Evolutionary conservation across 2,797 vertebrate species (phyloP), one percentile per base, ranked within the genome.

Genomic region (Protonibea diacanthus): DNA sequence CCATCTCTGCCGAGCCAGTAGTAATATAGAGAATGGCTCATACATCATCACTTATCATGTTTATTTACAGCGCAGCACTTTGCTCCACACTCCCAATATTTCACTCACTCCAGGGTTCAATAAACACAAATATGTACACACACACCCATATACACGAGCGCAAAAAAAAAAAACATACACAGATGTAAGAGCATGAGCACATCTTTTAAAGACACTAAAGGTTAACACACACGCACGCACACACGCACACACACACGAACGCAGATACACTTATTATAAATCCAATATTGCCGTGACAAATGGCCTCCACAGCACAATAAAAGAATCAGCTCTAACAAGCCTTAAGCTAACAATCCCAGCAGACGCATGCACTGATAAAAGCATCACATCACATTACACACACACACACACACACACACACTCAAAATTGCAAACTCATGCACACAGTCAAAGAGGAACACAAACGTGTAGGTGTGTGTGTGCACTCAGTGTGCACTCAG

Each of bases 201-300:
- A 72, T 27, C 52, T 53, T 66, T 74, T 58, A 59, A 78, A 85
- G 60, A 76, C 61, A 69, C 8, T 7, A 29, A 79, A 80, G 47
- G 21, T 61, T 56, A 86, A 78, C 27, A 52, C n/a, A 59, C 68
- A 62, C 20, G 55, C 38, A 69, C 38, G 38, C 45, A 47, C 68
- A 69, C 51, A 52, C 52, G 71, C 15, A 42, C 44, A 76, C 69
- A 68, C 85, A 84, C 78, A 44, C 42, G 14, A 13, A 44, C 42
- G 4, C 15, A 42, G 40, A 76, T 70, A 68, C 85, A 84, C 78
- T 83, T 78, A 88, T 86, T 87, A 85, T 72, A 78, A 87, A 91
- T 84, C 74, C 85, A 92, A 90, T 93, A 90, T 70, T 66, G 64
- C 68, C 57, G 75, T 92, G 91, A 94, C 85, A 90, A 91, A 94